Conservation (phyloP, 2,113 vertebrate genomes). For the Guaruba guarouba region DNA sequence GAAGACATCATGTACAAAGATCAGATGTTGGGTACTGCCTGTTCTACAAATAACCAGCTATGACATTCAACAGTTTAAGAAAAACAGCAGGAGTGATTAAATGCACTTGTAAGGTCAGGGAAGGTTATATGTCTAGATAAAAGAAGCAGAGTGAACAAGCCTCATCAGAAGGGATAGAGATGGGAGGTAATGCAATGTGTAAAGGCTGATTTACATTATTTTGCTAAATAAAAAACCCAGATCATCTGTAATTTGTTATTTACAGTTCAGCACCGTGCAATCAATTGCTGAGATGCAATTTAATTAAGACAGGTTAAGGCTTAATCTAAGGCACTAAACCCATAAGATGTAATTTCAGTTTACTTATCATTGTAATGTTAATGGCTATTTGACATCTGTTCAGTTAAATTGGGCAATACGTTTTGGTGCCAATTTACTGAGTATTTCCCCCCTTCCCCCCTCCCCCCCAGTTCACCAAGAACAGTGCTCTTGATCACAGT, state of each 20-base stretch:
- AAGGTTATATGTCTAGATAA: rapidly evolving
- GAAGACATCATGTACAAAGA: rapidly evolving
- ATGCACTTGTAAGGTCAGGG: rapidly evolving
- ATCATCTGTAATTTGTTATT: slow-evolving; percentile 50
- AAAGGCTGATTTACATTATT: neutral
- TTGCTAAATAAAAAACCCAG: neutral
- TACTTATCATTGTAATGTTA: slow-evolving; percentile 45
- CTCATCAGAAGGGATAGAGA: neutral
- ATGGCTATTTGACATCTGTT: slow-evolving; percentile 64
- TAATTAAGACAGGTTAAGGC: slow-evolving; percentile 67
- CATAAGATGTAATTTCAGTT: slow-evolving; percentile 32
- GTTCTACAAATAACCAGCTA: rapidly evolving
- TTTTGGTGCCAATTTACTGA: neutral
- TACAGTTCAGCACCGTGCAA: slow-evolving; percentile 46
- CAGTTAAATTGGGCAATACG: neutral
- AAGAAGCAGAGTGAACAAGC: neutral
- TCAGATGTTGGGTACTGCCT: neutral
- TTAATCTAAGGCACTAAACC: slow-evolving; percentile 49
- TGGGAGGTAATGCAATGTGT: rapidly evolving
- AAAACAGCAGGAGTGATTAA: neutral
- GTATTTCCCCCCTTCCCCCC: neutral
- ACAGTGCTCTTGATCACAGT: neutral
- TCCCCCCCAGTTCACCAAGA: neutral
- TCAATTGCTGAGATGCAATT: slow-evolving; percentile 58
- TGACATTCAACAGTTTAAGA: rapidly evolving